These are phyloP conservation scores for Catalaphyllia jardinei DNA, from an alignment of 64 coral and sea anemone genomes.

Conservation along the genomic window DNA sequence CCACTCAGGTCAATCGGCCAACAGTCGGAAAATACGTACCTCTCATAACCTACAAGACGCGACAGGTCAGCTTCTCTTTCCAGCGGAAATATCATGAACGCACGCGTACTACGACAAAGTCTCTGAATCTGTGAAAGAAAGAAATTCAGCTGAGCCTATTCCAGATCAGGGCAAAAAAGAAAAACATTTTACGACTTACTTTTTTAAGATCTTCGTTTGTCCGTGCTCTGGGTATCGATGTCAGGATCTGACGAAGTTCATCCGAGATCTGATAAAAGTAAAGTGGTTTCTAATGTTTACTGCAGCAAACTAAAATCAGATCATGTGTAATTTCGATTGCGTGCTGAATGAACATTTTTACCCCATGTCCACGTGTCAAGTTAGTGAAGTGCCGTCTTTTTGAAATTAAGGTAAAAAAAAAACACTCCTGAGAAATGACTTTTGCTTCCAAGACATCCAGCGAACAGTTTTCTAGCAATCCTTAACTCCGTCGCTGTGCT, in stretches of 20 bases:
- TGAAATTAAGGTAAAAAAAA: too few relatives aligned
- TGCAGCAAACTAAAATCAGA: too few relatives aligned
- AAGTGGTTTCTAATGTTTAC: too few relatives aligned
- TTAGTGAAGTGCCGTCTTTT: too few relatives aligned
- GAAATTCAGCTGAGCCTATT: background rate
- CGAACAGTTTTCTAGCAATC: too few relatives aligned
- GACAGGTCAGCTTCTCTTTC: slow-evolving; percentile 79
- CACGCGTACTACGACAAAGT: slow-evolving; percentile 78
- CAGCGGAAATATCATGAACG: slow-evolving; percentile 84
- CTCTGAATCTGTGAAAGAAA: slow-evolving; percentile 60
- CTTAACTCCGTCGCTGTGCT: too few relatives aligned
- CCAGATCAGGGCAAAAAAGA: background rate
- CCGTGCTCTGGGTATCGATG: slow-evolving; percentile 53
- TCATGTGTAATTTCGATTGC: too few relatives aligned
- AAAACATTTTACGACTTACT: slow-evolving; percentile 3
- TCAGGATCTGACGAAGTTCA: slow-evolving; percentile 75
- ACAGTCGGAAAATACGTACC: slow-evolving; percentile 17
- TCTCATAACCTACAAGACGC: slow-evolving; percentile 80
- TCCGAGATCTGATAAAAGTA: slow-evolving; percentile 61
- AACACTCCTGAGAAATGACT: too few relatives aligned
- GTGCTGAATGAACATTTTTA: too few relatives aligned
- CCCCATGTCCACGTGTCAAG: too few relatives aligned
- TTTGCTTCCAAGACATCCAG: too few relatives aligned
- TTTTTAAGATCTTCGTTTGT: slow-evolving; percentile 73
- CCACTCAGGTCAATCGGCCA: background rate